Conservation (phyloP, 2,888 invertebrate species). For the Nipponacmea schrenckii region DNA sequence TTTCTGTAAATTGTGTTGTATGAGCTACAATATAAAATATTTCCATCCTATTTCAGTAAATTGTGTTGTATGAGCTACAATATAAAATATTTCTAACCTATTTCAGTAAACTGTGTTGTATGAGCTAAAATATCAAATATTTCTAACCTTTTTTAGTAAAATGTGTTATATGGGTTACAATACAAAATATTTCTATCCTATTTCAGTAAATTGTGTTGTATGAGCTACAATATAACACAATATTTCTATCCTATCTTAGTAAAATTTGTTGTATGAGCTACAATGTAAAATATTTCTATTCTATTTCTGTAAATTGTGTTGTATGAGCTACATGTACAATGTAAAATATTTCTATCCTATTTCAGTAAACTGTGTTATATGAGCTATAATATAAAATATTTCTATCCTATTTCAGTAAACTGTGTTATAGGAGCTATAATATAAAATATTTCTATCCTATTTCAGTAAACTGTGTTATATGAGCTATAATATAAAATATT, state of each 20-base stretch:
- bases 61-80: constrained; percentile 66
- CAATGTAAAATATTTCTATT: no score
- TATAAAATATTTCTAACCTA: no score
- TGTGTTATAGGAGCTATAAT: constrained; percentile 65
- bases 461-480: constrained; percentile 63
- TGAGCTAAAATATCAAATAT: constrained; percentile 60
- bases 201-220: constrained; percentile 64
- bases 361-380: no score
- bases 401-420: constrained; percentile 62
- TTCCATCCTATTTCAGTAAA: constrained; percentile 61
- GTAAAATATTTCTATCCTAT: no score
- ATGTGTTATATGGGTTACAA: constrained; percentile 64
- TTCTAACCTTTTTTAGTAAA: constrained; percentile 62
- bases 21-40: constrained; percentile 56
- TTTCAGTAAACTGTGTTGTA: constrained; percentile 63
- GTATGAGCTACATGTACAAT: no score
- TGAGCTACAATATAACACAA: constrained; percentile 59
- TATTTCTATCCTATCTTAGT: constrained; percentile 63
- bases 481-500: constrained; percentile 52
- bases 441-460: constrained; percentile 59
- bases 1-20: constrained; percentile 62
- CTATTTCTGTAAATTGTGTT: no score
- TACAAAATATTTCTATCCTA: constrained; percentile 65
- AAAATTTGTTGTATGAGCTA: constrained; percentile 67
- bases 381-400: constrained; percentile 42